A percentile compares a stretch with the other conserved stretches of the same genome.
Evolutionary conservation across 1,140 invertebrate genomes (phyloP).

Genomic region (Matsumurasca onukii): DNA sequence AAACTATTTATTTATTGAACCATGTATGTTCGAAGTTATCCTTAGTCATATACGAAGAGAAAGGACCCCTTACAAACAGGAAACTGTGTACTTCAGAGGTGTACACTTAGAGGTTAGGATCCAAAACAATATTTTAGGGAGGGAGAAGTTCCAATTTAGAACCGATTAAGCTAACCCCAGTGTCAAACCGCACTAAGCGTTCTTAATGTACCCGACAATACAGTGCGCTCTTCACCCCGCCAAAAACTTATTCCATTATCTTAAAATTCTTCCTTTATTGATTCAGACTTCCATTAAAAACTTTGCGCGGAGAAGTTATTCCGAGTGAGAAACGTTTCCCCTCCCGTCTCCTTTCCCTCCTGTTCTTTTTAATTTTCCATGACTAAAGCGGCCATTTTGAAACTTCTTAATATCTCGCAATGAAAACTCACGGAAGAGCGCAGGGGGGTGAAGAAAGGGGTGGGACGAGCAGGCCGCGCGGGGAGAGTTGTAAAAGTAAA

Average conservation of each 20-base stretch:
- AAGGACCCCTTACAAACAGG: too few relatives aligned
- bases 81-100: too few relatives aligned
- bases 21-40: too few relatives aligned
- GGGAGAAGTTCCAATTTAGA: conserved; percentile 23
- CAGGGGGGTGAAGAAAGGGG: conserved; percentile 6
- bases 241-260: conserved; percentile 31
- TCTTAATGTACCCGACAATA: conserved; percentile 27
- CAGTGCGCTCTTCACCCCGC: conserved; percentile 16
- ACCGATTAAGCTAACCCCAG: conserved; percentile 26
- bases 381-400: conserved; percentile 42
- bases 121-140: conserved; percentile 14
- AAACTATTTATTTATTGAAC: too few relatives aligned
- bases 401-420: conserved; percentile 43
- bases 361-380: conserved; percentile 42
- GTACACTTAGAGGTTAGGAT: conserved; percentile 9
- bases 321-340: conserved; percentile 25
- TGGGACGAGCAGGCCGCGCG: conserved; percentile 23
- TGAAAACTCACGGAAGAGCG: conserved; percentile 36
- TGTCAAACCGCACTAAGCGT: conserved; percentile 25
- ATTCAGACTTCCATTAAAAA: conserved; percentile 36
- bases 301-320: conserved; percentile 32
- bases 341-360: conserved; percentile 36
- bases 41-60: too few relatives aligned
- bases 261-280: conserved; percentile 31
- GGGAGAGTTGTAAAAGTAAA: conserved; percentile 41